phyloP scores from a whole-genome alignment of 1,140 invertebrate genomes.

The Hycleus phaleratus region DNA sequence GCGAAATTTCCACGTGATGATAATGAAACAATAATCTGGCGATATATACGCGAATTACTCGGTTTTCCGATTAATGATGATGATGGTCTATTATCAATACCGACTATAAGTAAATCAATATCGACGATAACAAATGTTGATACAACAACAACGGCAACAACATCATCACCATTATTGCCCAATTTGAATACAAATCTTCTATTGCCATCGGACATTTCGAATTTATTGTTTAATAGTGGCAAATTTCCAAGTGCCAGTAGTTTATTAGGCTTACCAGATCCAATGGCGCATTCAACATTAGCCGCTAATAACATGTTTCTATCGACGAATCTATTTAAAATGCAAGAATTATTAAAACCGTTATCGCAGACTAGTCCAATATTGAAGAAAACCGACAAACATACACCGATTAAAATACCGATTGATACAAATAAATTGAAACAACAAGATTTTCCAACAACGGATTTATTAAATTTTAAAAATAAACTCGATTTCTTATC shows the following conservation, averaged over 20 bases:
- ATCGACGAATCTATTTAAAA: slow-evolving; percentile 46
- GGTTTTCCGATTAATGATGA: slow-evolving; percentile 49
- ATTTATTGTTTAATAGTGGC: slow-evolving; percentile 51
- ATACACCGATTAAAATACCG: slow-evolving; percentile 38
- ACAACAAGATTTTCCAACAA: slow-evolving; percentile 32
- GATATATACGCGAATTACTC: slow-evolving; percentile 50
- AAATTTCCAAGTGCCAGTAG: slow-evolving; percentile 50
- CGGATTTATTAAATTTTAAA: slow-evolving; percentile 34
- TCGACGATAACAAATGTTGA: too few species aligned
- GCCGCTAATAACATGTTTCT: slow-evolving; percentile 62
- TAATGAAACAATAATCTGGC: slow-evolving; percentile 56
- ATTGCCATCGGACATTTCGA: slow-evolving; percentile 53
- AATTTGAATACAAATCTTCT: slow-evolving; percentile 45
- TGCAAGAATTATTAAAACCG: slow-evolving; percentile 47
- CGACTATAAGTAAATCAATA: slow-evolving; percentile 42
- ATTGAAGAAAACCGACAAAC: slow-evolving; percentile 36
- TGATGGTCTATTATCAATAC: slow-evolving; percentile 48
- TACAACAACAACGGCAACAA: too few species aligned
- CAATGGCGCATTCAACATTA: slow-evolving; percentile 58
- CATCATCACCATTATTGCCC: slow-evolving; percentile 29
- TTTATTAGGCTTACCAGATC: slow-evolving; percentile 54
- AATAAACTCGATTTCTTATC: slow-evolving; percentile 39
- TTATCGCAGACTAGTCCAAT: slow-evolving; percentile 43
- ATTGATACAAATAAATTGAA: slow-evolving; percentile 28
- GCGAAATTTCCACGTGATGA: slow-evolving; percentile 60